Base-by-base conservation (phyloP, 2,113 vertebrate genomes). In the Coracopsis vasa region DNA sequence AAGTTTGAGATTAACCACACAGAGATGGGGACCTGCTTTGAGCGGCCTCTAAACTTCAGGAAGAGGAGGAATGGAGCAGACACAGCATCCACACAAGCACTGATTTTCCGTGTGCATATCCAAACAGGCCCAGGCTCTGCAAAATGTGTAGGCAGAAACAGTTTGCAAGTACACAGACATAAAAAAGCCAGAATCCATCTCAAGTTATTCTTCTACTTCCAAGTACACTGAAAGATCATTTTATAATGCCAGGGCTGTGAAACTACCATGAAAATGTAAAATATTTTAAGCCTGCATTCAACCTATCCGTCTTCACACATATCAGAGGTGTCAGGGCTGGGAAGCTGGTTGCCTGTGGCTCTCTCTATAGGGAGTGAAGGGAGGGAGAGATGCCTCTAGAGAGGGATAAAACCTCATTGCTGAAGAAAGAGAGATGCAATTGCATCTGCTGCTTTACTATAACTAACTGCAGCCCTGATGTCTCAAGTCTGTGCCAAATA, bases 261-360 rank as follows among this genome's bases (percentile, higher is more conserved):
- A 97, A 87, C 56, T 79, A 33, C 87, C 3, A 70, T 80, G 91
- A 97, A 96, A 90, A 95, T 96, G 87, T 85, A 56, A 94, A 96
- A 88, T 88, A 88, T 96, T 95, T 95, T 92, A 92, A 89, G 91
- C 33, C 86, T 91, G 92, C 47, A 1, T 94, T 94, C 94, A 96
- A 86, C 83, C 77, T 83, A 91, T 94, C 86, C 80, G 25, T 92
- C 91, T 97, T 96, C 94, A 94, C 96, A 96, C 95, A 7, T 96
- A 86, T 39, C 54, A 14, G 94, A 96, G 95, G 95, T 95, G 96
- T 94, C 88, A 47, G 69, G 94, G 82, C 71, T 88, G 6, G 82
- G 86, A 94, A 91, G 80, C 24, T 89, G 91, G 67, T 80, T 97
- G 94, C 75, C 72, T 94, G 94, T 88, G 91, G 86, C 95, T 92